Evolutionary conservation across 2,113 vertebrate species (phyloP).

Genomic region (Oriolus oriolus): DNA sequence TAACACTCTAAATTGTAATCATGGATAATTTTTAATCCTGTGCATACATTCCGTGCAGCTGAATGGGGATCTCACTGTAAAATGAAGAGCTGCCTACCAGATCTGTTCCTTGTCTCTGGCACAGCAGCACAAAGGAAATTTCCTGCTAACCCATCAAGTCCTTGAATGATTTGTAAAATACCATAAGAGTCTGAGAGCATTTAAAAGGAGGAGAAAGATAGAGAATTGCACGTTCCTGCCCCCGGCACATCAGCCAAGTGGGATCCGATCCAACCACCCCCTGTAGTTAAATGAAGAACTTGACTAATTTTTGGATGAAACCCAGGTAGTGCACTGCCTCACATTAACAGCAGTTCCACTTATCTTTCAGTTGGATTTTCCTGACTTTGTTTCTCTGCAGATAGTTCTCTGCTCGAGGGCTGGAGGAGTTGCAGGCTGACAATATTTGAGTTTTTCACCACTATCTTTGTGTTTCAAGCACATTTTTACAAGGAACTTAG

Average conservation of each 20-base stretch:
- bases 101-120: conserved; percentile 1
- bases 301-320: conserved; percentile 60
- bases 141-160: conserved; percentile 42
- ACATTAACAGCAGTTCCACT: conserved; percentile 12
- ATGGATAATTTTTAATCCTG: conserved; percentile 59
- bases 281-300: conserved; percentile 57
- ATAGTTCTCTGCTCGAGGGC: not conserved
- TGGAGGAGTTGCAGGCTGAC: not conserved
- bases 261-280: conserved; percentile 56
- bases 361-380: conserved; percentile 24
- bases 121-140: conserved; percentile 37
- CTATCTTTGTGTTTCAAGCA: not conserved
- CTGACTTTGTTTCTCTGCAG: conserved; percentile 3
- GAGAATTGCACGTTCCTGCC: conserved; percentile 43
- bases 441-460: not conserved
- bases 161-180: conserved; percentile 54
- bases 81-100: conserved; percentile 28
- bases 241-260: conserved; percentile 35
- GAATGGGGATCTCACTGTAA: conserved; percentile 7
- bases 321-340: conserved; percentile 38
- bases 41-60: conserved; percentile 25
- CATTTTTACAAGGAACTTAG: not conserved
- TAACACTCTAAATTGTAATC: conserved; percentile 60
- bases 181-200: not conserved
- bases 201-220: conserved; percentile 41